These are phyloP conservation scores for Cromileptes altivelis DNA, from an alignment of 2,113 vertebrate species.

Conservation along the genomic window DNA sequence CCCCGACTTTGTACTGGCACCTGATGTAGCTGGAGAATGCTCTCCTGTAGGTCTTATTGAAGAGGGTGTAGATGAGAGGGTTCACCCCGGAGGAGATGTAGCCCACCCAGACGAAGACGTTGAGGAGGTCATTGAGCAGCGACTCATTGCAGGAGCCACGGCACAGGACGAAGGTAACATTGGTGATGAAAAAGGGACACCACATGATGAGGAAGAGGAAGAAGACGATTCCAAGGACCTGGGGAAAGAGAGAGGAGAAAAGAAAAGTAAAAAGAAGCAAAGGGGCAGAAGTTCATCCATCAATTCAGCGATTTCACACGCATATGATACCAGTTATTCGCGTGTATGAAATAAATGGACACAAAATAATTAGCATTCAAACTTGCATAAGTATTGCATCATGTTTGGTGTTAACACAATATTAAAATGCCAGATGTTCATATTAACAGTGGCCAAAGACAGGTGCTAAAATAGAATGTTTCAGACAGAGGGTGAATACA, in stretches of 20 bases:
- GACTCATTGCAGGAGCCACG: slow-evolving; percentile 89
- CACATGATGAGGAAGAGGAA: slow-evolving; percentile 99
- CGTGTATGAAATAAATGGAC: too few species aligned
- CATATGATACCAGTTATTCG: too few species aligned
- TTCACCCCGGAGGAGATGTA: slow-evolving; percentile 98
- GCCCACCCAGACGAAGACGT: slow-evolving; percentile 98
- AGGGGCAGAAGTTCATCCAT: background rate
- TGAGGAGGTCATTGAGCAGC: slow-evolving; percentile 92
- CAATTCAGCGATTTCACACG: too few species aligned
- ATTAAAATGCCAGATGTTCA: too few species aligned
- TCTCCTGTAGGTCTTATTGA: slow-evolving; percentile 96
- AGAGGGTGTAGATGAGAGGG: slow-evolving; percentile 97
- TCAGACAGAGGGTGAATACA: too few species aligned
- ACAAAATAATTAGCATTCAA: too few species aligned
- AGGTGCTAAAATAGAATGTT: too few species aligned
- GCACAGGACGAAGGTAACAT: slow-evolving; percentile 95
- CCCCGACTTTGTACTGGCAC: slow-evolving; percentile 87
- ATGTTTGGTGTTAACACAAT: too few species aligned
- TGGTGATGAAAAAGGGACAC: slow-evolving; percentile 99
- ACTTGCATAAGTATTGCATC: too few species aligned
- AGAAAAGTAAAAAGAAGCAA: too few species aligned
- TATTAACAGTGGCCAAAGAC: too few species aligned
- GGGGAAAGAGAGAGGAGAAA: background rate
- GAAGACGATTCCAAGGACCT: slow-evolving; percentile 97
- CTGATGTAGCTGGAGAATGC: slow-evolving; percentile 96